Conservation (phyloP, 2,888 invertebrate genomes). For the Calliphora vomitoria region DNA sequence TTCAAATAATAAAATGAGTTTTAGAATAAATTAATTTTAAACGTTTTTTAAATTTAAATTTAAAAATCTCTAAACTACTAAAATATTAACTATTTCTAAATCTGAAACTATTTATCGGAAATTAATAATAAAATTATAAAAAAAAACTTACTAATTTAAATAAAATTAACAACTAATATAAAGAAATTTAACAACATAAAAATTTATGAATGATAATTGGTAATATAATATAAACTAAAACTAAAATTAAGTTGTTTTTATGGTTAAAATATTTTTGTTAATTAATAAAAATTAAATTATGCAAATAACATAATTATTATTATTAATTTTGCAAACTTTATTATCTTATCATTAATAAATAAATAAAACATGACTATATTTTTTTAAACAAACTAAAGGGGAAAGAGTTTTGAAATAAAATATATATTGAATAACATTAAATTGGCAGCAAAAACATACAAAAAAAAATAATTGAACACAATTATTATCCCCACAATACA, state of each 20-base stretch:
- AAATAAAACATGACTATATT: constrained; percentile 51
- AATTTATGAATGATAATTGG: constrained; percentile 16
- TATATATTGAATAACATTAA: constrained; percentile 57
- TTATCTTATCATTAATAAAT: constrained; percentile 72
- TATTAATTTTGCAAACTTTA: constrained; percentile 59
- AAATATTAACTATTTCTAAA: not conserved
- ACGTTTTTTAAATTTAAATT: not conserved
- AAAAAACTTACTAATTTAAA: not conserved
- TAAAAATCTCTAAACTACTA: not conserved
- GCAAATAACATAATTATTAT: constrained; percentile 53
- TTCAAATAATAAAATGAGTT: too few relatives aligned
- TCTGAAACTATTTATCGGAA: not conserved
- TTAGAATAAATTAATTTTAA: too few relatives aligned
- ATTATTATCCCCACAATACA: constrained; percentile 56
- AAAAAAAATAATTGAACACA: constrained; percentile 21
- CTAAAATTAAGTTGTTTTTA: constrained; percentile 34
- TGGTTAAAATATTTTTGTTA: constrained; percentile 20
- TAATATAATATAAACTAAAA: constrained; percentile 38
- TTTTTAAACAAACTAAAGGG: not conserved
- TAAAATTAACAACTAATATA: not conserved
- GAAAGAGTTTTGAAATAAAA: too few relatives aligned
- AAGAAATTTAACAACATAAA: not conserved
- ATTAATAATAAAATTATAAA: not conserved
- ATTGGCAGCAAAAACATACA: too few relatives aligned
- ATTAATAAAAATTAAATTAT: constrained; percentile 60